Base-by-base conservation (phyloP, 2,888 invertebrate species). In the Uropetala carovei region DNA sequence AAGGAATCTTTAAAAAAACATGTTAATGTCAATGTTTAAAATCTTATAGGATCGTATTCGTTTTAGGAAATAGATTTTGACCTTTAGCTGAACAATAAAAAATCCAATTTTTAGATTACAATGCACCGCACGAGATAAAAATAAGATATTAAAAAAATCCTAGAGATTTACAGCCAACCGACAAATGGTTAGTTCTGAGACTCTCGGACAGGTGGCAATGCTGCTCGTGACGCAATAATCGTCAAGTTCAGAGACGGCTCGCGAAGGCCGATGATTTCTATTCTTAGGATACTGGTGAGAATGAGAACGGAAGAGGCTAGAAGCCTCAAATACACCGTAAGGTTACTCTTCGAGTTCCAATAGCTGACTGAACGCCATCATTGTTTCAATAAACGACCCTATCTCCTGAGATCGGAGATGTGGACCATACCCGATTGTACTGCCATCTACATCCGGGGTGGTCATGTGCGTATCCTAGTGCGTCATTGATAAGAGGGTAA, bases 251-350 rank as follows among this genome's bases (percentile, higher is more conserved):
- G 75, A 75, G 27, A 27, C 75, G 75, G 14, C 75, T 75, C 13
- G 75, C 75, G 75, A 75, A 75, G 75, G 75, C 75, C 75, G 75
- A 75, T 75, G 75, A 27, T 75, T 75, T 75, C 75, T 75, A 75
- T 75, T 75, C 75, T 27, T 75, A 75, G 75, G 75, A 68, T n/a
- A 4, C 9, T n/a, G 68, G n/a, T 7, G 27, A 75, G 75, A 75
- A 75, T 27, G 27, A 22, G 75, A 14, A 27, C 27, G 75, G 75
- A 75, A 75, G 22, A 68, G 22, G 16, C 22, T 68, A 22, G 68
- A n/a, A 22, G 11, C 27, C 13, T 27, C 27, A 27, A 27, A 75
- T 27, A 27, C 22, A 75, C 75, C 27, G 0, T 27, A 75, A 75
- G 22, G 75, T 22, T 68, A 68, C 22, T 68, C 5, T 68, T 5